A percentile compares a stretch with the other conserved stretches of the same genome.
Conservation (phyloP, 2,797 vertebrate genomes). For the Rhinatrema bivittatum region DNA sequence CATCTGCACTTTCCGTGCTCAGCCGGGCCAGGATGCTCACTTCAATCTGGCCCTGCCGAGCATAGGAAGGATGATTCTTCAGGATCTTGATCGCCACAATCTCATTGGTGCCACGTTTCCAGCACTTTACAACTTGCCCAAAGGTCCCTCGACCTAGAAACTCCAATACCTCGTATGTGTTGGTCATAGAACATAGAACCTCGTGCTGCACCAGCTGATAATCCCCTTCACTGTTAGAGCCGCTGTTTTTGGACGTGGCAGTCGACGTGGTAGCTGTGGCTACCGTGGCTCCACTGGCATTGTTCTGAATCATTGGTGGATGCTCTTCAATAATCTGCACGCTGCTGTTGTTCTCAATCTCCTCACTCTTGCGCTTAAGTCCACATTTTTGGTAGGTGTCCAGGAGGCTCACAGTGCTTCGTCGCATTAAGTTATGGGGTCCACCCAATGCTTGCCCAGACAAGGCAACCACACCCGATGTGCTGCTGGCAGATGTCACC, state of each 20-base stretch:
- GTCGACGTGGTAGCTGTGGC: slow-evolving; percentile 87
- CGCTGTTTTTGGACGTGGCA: slow-evolving; percentile 91
- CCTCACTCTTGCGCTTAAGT: slow-evolving; percentile 97
- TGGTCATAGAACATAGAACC: slow-evolving; percentile 98
- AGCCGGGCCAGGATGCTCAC: slow-evolving; percentile 95
- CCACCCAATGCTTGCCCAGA: slow-evolving; percentile 62
- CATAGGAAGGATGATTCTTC: slow-evolving; percentile 96
- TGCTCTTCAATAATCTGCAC: slow-evolving; percentile 94
- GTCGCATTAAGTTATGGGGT: slow-evolving; percentile 92
- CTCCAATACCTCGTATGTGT: slow-evolving; percentile 94
- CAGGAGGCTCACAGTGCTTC: slow-evolving; percentile 96
- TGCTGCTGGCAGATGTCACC: slow-evolving; percentile 87
- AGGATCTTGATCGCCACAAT: slow-evolving; percentile 98
- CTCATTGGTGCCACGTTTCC: slow-evolving; percentile 97
- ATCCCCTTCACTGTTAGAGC: slow-evolving; percentile 93
- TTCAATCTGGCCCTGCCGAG: slow-evolving; percentile 95
- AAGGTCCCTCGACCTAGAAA: slow-evolving; percentile 95
- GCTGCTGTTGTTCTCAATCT: slow-evolving; percentile 89
- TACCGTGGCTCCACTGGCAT: slow-evolving; percentile 78
- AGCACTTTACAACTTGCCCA: slow-evolving; percentile 97
- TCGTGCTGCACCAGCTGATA: slow-evolving; percentile 97
- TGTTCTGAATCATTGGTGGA: slow-evolving; percentile 88
- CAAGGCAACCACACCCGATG: slow-evolving; percentile 73
- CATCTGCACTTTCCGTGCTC: slow-evolving; percentile 93
- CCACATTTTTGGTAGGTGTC: slow-evolving; percentile 99